phyloP scores from a whole-genome alignment of 2,113 vertebrate species.

The Hystrix brachyura region DNA sequence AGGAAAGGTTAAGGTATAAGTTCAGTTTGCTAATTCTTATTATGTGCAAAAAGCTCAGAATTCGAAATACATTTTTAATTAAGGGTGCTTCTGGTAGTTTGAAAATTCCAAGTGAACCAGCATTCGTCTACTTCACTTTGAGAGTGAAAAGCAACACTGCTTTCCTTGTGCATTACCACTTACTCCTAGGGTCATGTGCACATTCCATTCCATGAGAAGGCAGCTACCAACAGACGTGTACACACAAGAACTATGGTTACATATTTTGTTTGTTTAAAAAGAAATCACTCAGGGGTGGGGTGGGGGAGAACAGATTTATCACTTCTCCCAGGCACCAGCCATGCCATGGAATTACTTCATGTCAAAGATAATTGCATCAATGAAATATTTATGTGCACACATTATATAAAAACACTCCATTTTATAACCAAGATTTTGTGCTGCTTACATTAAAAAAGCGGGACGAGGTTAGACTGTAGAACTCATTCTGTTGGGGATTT shows the following conservation, averaged over 20 bases:
- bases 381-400: slow-evolving; percentile 88
- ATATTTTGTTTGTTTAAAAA: slow-evolving; percentile 62
- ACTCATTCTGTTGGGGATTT: background rate
- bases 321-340: slow-evolving; percentile 80
- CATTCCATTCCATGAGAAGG: background rate
- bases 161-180: background rate
- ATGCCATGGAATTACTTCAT: slow-evolving; percentile 82
- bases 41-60: slow-evolving; percentile 33
- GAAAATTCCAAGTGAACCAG: slow-evolving; percentile 21
- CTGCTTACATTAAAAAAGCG: slow-evolving; percentile 66
- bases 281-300: slow-evolving; percentile 34
- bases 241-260: background rate
- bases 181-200: background rate
- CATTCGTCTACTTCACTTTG: slow-evolving; percentile 8
- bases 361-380: slow-evolving; percentile 84
- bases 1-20: no score
- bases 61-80: slow-evolving; percentile 72
- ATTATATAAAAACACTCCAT: slow-evolving; percentile 81
- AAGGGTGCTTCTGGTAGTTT: slow-evolving; percentile 41
- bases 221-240: background rate
- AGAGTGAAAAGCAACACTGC: background rate
- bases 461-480: slow-evolving; percentile 40
- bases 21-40: slow-evolving; percentile 55
- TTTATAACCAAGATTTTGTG: slow-evolving; percentile 78
- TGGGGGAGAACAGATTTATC: slow-evolving; percentile 71